Evolutionary conservation across 2,888 invertebrate genomes (phyloP).

Genomic region (Harpalus rufipes): DNA sequence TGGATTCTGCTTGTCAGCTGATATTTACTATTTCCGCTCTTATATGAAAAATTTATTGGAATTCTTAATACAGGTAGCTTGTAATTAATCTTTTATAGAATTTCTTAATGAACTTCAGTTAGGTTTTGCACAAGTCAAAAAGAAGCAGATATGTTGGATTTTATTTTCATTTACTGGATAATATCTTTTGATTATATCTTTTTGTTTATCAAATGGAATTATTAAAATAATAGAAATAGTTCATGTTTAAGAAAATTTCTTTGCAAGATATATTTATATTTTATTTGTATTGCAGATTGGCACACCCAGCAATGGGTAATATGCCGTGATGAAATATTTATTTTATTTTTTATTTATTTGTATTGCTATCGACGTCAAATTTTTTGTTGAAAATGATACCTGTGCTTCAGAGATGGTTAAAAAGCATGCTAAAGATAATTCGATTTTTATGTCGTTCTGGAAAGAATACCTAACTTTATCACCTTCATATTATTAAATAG

Average conservation of each 20-base stretch:
- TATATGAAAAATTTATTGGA: constrained; percentile 35
- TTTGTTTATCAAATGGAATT: not conserved
- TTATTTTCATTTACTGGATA: not conserved
- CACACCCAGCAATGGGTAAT: no score
- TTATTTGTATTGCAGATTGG: no score
- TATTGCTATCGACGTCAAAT: no score
- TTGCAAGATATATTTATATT: not conserved
- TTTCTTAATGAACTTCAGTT: not conserved
- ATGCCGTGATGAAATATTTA: no score
- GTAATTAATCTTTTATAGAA: constrained; percentile 19
- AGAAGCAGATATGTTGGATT: not conserved
- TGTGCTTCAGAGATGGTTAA: no score
- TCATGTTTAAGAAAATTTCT: not conserved
- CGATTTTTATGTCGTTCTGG: no score
- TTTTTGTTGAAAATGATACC: no score
- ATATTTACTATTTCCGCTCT: constrained; percentile 45
- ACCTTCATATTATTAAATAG: no score
- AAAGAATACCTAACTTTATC: no score
- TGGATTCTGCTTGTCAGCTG: constrained; percentile 23
- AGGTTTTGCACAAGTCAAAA: not conserved
- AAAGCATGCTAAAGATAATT: no score
- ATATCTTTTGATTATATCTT: not conserved
- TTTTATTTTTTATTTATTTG: no score
- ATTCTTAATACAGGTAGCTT: constrained; percentile 21
- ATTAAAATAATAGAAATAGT: constrained; percentile 4